Evolutionary conservation across 2,797 vertebrate genomes (phyloP), one percentile per base, ranked within the genome.

Genomic region (Vespertilio murinus): DNA sequence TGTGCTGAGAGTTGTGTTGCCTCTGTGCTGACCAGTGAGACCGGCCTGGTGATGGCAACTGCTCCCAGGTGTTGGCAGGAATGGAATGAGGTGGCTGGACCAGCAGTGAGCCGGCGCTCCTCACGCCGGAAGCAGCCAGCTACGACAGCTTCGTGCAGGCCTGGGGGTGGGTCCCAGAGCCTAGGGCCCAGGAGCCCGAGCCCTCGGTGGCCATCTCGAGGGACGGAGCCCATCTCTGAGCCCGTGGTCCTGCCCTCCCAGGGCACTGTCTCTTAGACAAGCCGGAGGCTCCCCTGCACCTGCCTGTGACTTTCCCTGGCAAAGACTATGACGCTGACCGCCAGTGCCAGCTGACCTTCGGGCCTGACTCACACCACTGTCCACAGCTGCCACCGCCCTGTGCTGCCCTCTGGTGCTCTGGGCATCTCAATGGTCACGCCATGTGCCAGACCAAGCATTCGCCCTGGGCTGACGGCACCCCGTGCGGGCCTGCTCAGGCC

Each of bases 401-500:
- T 17, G 91, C 98, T 2, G 95, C 97, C 7, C 97, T 98, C 30
- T 98, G 98, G 98, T 98, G 98, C 93, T 97, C 97, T 0, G 98
- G 98, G 28, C 97, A 88, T 12, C 95, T 88, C 73, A 97, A 97
- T 0, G 98, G 98, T 20, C 98, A 98, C 0, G 93, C 98, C 67
- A 97, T 98, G 95, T 98, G 98, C 92, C 98, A 98, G 90, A 98
- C 98, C 0, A 98, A 98, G 91, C 98, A 98, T 4, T 98, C 98
- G 0, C 98, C 98, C 3, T 98, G 98, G 98, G 98, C 98, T 0
- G 98, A 98, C 0, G 98, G 98, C 28, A 98, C 98, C 0, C 96
- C 97, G 0, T 98, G 98, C 0, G 98, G 97, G 0, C 90, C 97
- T 0, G 42, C 97, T 16, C 97, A 96, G 56, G 97, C 93, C 61